phyloP scores from a whole-genome alignment of 37 sponge, comb jelly and placozoan genomes.

The Eunapius fragilis region DNA sequence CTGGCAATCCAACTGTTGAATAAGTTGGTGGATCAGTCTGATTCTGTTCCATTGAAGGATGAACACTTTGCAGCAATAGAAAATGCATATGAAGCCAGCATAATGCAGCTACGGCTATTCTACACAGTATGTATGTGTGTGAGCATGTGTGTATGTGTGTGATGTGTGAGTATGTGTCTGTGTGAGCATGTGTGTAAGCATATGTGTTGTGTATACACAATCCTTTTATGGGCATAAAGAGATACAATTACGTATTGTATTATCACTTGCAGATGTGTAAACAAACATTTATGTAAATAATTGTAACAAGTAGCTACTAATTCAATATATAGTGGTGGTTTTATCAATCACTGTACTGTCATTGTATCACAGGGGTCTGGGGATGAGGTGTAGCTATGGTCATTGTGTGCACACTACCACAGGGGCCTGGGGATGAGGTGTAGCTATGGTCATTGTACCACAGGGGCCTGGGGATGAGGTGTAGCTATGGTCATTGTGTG shows the following conservation, averaged over 20 bases:
- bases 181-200: too few relatives aligned
- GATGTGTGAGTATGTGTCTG: not conserved
- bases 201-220: too few relatives aligned
- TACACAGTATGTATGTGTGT: conserved; percentile 31
- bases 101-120: conserved; percentile 35
- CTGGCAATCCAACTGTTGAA: conserved; percentile 44
- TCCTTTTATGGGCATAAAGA: too few relatives aligned
- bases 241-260: too few relatives aligned
- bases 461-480: conserved; percentile 80
- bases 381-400: conserved; percentile 41
- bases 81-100: conserved; percentile 41
- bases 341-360: too few relatives aligned
- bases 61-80: conserved; percentile 46
- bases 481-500: not conserved
- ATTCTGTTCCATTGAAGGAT: conserved; percentile 14
- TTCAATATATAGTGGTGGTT: not conserved
- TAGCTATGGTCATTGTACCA: not conserved
- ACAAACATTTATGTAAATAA: too few relatives aligned
- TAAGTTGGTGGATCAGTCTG: conserved; percentile 1
- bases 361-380: conserved; percentile 64
- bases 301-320: too few relatives aligned
- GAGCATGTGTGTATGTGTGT: not conserved
- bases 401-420: not conserved
- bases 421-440: conserved; percentile 78
- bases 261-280: too few relatives aligned